Percentiles rank a stretch among this genome's conserved stretches.
Evolutionary conservation across 2,888 invertebrate genomes (phyloP).

Genomic region (Rhagophthalmus giganteus): DNA sequence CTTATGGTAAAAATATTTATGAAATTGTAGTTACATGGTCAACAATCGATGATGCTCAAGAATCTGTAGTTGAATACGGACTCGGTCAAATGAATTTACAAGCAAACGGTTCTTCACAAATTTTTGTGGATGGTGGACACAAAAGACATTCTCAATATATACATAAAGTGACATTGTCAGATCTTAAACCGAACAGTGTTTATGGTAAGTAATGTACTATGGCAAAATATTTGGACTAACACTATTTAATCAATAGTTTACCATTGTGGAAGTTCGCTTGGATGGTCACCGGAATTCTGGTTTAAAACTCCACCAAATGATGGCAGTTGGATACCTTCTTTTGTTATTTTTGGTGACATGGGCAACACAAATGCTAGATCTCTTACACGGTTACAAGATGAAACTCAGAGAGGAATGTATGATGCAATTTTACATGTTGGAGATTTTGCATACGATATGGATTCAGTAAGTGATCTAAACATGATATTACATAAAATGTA

Average conservation of each 20-base stretch:
- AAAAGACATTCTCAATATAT: slow-evolving; percentile 70
- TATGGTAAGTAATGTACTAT: slow-evolving; percentile 59
- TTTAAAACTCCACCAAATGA: slow-evolving; percentile 73
- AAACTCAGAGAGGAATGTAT: slow-evolving; percentile 76
- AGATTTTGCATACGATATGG: slow-evolving; percentile 95
- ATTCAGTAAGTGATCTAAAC: slow-evolving; percentile 58
- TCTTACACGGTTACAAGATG: slow-evolving; percentile 79
- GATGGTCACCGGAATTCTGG: slow-evolving; percentile 81
- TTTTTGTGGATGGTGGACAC: slow-evolving; percentile 76
- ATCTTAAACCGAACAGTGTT: slow-evolving; percentile 64
- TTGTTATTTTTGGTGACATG: slow-evolving; percentile 93
- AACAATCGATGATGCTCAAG: slow-evolving; percentile 68
- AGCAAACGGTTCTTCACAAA: slow-evolving; percentile 61
- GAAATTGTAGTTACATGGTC: slow-evolving; percentile 84
- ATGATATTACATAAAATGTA: too few species aligned
- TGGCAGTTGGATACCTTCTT: slow-evolving; percentile 72
- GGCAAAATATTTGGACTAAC: neutral
- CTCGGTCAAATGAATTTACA: slow-evolving; percentile 60
- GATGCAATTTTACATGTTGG: slow-evolving; percentile 91
- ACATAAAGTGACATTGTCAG: slow-evolving; percentile 69
- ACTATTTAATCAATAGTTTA: slow-evolving; percentile 57
- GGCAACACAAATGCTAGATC: slow-evolving; percentile 91
- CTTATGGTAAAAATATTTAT: slow-evolving; percentile 66
- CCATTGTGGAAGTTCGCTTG: slow-evolving; percentile 75
- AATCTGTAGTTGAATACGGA: slow-evolving; percentile 71